Evolutionary conservation across 2,797 vertebrate genomes (phyloP), one percentile per base, ranked within the genome.

Genomic region (Thripadectes ignobilis): DNA sequence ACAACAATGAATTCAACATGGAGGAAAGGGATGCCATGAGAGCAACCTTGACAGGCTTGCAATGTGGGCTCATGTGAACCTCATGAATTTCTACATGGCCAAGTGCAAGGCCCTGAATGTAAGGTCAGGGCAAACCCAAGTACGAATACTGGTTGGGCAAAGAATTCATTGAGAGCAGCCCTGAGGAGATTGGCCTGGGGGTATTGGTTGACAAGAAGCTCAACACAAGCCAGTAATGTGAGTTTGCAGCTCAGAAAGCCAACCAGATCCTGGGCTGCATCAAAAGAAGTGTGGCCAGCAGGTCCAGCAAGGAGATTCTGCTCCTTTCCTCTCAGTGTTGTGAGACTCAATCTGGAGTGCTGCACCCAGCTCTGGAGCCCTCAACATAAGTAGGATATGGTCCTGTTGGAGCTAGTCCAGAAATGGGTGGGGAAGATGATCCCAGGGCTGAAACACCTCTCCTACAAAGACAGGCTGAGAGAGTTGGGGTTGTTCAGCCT

Each of bases 1-100:
- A 27, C 36, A 45, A 10, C 17, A 18, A 13, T 0, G 1, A 24
- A 26, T 38, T 6, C 10, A 6, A 19, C 12, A 16, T 0, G 0
- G 5, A 51, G 38, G 43, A 30, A 39, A 45, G 39, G n/a, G n/a
- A 52, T 30, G 17, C 10, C 21, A 10, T 23, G 38, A 58, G n/a
- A 72, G 10, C 3, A 18, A 65, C 24, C 8, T 27, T 23, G 51
- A 36, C 45, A 72, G 73, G 24, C 45, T 27, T 52, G 45, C 24
- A 52, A 46, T 10, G 15, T 39, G n/a, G 6, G 24, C 10, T 46
- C 12, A 57, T 34, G 7, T 16, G 57, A 34, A 32, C 65, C 8
- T 71, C 51, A 39, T 8, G 45, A 52, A 71, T 12, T 52, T 32
- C 51, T 58, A 36, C 12, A 46, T 23, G 43, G 21, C 24, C 51